A percentile compares a stretch with the other conserved stretches of the same genome.
Conservation (phyloP, 2,888 invertebrate species). For the Erebia ligea region DNA sequence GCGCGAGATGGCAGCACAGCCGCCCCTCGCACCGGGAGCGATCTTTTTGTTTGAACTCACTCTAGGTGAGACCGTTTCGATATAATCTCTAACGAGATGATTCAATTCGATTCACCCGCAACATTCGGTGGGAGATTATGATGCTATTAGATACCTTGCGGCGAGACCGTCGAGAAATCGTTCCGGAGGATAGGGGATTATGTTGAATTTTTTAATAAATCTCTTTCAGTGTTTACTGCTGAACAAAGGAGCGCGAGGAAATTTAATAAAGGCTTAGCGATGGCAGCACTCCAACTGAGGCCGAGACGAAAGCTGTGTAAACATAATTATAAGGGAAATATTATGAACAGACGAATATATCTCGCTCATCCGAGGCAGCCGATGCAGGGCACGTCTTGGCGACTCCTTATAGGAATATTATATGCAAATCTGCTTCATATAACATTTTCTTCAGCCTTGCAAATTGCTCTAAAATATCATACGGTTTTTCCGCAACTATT, state of each 20-base stretch:
- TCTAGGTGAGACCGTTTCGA: conserved; percentile 78
- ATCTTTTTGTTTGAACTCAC: conserved; percentile 74
- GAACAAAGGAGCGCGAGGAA: conserved; percentile 45
- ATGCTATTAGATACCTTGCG: conserved; percentile 52
- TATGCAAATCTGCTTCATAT: conserved; percentile 11
- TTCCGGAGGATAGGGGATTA: conserved; percentile 23
- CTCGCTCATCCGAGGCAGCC: conserved; percentile 47
- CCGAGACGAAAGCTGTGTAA: conserved; percentile 44
- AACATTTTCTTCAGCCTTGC: not conserved
- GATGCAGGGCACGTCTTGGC: conserved; percentile 48
- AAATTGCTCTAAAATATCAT: not conserved
- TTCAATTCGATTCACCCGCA: conserved; percentile 70
- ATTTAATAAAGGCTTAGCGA: conserved; percentile 49
- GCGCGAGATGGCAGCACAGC: conserved; percentile 77
- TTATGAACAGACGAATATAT: conserved; percentile 44
- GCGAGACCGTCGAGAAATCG: conserved; percentile 15
- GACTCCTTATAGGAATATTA: conserved; percentile 32
- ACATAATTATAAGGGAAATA: conserved; percentile 53
- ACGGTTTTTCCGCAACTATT: not conserved
- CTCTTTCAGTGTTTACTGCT: conserved; percentile 45
- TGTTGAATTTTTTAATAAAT: conserved; percentile 41
- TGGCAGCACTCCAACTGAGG: conserved; percentile 43
- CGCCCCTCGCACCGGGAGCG: conserved; percentile 65
- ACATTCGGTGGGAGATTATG: conserved; percentile 53
- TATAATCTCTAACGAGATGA: conserved; percentile 73